Percentiles rank a stretch among this genome's conserved stretches.
Evolutionary conservation across 2,888 invertebrate species (phyloP).

Genomic region (Galerucella pusilla): DNA sequence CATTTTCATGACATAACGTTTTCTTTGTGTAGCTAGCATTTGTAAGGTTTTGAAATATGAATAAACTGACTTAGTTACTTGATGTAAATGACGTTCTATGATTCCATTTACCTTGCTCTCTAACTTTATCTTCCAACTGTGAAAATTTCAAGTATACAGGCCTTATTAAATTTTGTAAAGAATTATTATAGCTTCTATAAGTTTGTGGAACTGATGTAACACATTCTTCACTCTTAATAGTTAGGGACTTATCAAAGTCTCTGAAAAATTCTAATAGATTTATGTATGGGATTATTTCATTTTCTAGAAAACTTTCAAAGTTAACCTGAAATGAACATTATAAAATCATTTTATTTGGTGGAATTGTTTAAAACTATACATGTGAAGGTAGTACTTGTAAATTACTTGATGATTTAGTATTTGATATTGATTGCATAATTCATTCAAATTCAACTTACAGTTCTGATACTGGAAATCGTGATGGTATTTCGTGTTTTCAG

Average conservation of each 20-base stretch:
- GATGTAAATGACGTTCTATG: background rate
- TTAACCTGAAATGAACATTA: slow-evolving; percentile 46
- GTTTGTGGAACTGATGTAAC: slow-evolving; percentile 52
- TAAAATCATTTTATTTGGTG: background rate
- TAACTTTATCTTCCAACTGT: slow-evolving; percentile 56
- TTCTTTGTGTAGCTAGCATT: too few species aligned
- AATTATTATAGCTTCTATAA: slow-evolving; percentile 57
- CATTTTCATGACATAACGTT: too few species aligned
- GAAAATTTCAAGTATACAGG: slow-evolving; percentile 55
- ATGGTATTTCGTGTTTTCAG: slow-evolving; percentile 56
- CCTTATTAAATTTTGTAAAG: slow-evolving; percentile 54
- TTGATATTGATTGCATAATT: background rate
- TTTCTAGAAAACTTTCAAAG: slow-evolving; percentile 53
- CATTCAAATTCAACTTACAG: slow-evolving; percentile 51
- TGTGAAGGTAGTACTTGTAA: too few species aligned
- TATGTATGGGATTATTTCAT: slow-evolving; percentile 59
- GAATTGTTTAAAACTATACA: too few species aligned
- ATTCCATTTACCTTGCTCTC: slow-evolving; percentile 56
- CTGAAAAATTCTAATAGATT: slow-evolving; percentile 58
- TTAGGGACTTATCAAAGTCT: slow-evolving; percentile 52
- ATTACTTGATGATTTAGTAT: too few species aligned
- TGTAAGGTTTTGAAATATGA: too few species aligned
- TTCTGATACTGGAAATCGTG: slow-evolving; percentile 59
- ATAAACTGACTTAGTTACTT: too few species aligned
- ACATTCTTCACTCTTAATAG: slow-evolving; percentile 38